phyloP scores from a whole-genome alignment of 2,888 invertebrate species.

The Drosophila sordidapex region DNA sequence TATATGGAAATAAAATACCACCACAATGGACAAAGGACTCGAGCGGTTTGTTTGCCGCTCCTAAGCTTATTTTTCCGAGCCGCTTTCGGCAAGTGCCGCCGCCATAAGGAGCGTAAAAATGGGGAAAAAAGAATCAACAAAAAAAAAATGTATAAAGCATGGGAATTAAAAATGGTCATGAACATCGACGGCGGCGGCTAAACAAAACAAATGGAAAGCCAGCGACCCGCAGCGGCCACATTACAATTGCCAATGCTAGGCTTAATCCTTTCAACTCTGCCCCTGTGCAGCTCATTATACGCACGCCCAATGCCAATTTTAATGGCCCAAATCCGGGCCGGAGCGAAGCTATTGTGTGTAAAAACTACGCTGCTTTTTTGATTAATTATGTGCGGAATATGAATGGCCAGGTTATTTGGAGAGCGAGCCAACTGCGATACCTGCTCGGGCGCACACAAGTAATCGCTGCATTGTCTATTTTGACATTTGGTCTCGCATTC shows the following conservation, averaged over 20 bases:
- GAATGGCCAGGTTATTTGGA: constrained; percentile 26
- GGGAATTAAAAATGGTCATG: constrained; percentile 67
- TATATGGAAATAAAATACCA: constrained; percentile 39
- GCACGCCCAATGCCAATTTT: constrained; percentile 56
- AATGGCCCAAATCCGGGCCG: constrained; percentile 71
- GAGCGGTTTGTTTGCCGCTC: constrained; percentile 70
- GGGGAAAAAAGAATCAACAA: constrained; percentile 54
- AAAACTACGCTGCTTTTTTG: constrained; percentile 64
- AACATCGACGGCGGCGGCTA: constrained; percentile 43
- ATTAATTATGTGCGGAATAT: constrained; percentile 75
- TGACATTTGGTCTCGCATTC: constrained; percentile 54
- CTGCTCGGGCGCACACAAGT: constrained; percentile 23
- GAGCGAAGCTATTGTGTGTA: constrained; percentile 33
- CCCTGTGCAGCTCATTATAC: constrained; percentile 68
- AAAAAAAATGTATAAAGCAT: constrained; percentile 31
- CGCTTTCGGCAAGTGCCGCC: constrained; percentile 68
- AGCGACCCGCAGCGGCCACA: constrained; percentile 63
- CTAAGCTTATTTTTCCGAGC: constrained; percentile 75
- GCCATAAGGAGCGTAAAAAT: constrained; percentile 61
- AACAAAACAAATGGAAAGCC: constrained; percentile 60
- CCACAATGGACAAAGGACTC: constrained; percentile 61
- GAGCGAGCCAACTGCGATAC: constrained; percentile 2
- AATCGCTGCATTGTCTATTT: constrained; percentile 78
- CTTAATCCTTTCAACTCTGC: constrained; percentile 67
- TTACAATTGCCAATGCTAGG: constrained; percentile 63